Percentiles rank a stretch among this genome's conserved stretches.
Evolutionary conservation across 2,797 vertebrate species (phyloP).

Genomic region (Premnoplex brunnescens): DNA sequence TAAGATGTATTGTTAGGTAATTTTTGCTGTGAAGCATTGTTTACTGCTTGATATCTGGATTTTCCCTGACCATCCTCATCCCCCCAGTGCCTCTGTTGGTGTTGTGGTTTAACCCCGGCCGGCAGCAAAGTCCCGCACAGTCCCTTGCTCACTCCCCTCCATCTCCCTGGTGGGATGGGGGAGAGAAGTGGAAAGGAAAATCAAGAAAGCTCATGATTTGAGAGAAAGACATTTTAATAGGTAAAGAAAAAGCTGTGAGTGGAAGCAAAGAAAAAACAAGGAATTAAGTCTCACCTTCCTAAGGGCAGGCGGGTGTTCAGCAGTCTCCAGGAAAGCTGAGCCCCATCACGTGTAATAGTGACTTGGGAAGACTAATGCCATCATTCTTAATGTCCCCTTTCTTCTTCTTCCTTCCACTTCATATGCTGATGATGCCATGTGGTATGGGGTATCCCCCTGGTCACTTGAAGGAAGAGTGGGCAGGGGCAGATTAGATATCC

Average conservation of each 20-base stretch:
- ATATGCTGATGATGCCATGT: not conserved
- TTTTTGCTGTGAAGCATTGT: not conserved
- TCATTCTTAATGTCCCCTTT: not conserved
- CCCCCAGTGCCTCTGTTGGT: not conserved
- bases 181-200: not conserved
- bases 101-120: not conserved
- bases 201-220: fast-evolving
- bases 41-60: not conserved
- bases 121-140: not conserved
- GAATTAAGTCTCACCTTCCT: not conserved
- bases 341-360: too few species aligned
- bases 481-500: too few species aligned
- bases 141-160: not conserved
- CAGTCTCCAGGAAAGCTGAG: not conserved
- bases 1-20: not conserved
- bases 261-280: not conserved
- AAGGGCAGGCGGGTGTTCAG: not conserved
- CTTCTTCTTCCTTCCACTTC: not conserved
- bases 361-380: not conserved
- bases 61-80: fast-evolving
- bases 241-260: not conserved
- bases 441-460: too few species aligned
- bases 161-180: not conserved
- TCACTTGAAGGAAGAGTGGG: not conserved
- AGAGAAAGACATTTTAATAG: not conserved